Base-by-base conservation (phyloP, 2,888 invertebrate species). In the Andricus quercusramuli region DNA sequence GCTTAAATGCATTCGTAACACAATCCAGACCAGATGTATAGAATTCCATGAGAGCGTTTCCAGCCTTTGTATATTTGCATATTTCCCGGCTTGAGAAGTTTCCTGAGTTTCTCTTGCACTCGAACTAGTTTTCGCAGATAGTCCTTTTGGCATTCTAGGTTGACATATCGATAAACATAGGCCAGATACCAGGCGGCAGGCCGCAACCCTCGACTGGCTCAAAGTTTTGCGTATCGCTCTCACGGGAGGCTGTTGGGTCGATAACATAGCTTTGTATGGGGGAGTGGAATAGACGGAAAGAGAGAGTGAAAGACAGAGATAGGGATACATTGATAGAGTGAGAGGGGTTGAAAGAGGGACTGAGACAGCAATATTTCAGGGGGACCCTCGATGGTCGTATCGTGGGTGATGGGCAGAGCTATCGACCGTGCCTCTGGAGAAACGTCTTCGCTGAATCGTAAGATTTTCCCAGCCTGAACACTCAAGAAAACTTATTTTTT, bases 161-260 rank as follows among this genome's bases (percentile, higher is more conserved):
- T 64, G 44, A 78, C 65, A 78, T 67, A 65, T 56, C 56, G 74
- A 74, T 74, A 74, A 74, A 74, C 74, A 67, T 64, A 78, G 51
- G 20, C 51, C 51, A 78, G 25, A 56, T 65, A 66, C 65, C 29
- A 78, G 47, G 51, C 65, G 47, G 20, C 67, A 56, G 47, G 67
- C 65, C 65, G 20, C 67, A 56, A 67, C 64, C 44, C 78, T 65
- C 78, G 51, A 66, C 37, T 56, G 41, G 29, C 51, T 79, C 81
- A 80, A 84, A 87, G 85, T 85, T 88, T 86, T 77, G 78, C 83
- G 81, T 86, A 83, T 79, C 83, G 83, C 82, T 82, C 83, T 81
- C 84, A 81, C 82, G 87, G 85, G 85, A 88, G 83, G 86, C 87
- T 86, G 89, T 86, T 85, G 89, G 89, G 88, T 89, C 89, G 89